Conservation (phyloP, 2,113 vertebrate species). For the Syrmaticus mikado region DNA sequence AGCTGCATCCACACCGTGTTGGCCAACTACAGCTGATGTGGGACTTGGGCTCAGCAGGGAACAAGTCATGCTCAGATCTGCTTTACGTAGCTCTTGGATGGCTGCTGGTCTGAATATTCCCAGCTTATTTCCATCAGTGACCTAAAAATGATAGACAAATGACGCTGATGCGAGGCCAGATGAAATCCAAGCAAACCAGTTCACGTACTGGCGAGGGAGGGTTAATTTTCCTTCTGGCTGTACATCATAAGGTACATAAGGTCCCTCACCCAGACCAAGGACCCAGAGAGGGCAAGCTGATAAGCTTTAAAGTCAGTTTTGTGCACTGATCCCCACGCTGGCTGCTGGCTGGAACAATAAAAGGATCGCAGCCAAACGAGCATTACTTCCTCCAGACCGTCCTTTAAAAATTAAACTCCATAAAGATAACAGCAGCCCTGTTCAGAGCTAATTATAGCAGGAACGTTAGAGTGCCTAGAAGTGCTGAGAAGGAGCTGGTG, state of each 20-base stretch:
- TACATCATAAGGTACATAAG: neutral
- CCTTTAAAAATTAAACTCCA: constrained; percentile 54
- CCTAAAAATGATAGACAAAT: neutral
- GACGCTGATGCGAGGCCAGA: neutral
- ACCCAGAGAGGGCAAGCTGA: neutral
- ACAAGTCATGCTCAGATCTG: neutral
- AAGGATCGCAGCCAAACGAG: constrained; percentile 51
- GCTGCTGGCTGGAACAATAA: constrained; percentile 36
- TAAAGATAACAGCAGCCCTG: constrained; percentile 37
- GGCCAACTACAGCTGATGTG: neutral
- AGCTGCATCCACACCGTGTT: rapidly evolving
- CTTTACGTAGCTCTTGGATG: neutral
- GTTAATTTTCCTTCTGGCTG: neutral
- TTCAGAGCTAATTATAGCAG: constrained; percentile 45
- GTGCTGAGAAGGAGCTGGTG: constrained; percentile 13
- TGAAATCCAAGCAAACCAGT: neutral
- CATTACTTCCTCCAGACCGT: constrained; percentile 40
- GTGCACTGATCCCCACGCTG: neutral
- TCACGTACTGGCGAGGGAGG: rapidly evolving
- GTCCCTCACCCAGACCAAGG: neutral
- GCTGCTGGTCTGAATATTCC: neutral
- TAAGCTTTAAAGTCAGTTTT: neutral
- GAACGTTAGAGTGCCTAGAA: neutral
- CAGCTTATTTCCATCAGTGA: neutral
- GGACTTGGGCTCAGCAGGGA: neutral